Percentiles rank a stretch among this genome's conserved stretches.
Evolutionary conservation across 1,140 invertebrate species (phyloP).

Genomic region (Homalodisca vitripennis): DNA sequence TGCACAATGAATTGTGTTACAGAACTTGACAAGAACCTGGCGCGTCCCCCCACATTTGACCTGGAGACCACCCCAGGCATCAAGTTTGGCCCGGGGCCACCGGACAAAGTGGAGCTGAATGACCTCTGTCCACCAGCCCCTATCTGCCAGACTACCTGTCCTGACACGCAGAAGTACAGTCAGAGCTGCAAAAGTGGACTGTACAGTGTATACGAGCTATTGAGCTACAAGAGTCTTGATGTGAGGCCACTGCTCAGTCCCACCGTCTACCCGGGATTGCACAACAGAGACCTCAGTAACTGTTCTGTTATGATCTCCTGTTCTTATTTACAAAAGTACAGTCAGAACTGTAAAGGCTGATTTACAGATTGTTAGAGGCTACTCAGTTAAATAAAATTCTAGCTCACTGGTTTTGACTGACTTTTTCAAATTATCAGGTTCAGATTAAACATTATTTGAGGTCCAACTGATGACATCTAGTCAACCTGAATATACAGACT

Average conservation of each 20-base stretch:
- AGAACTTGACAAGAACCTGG: not conserved
- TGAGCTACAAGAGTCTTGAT: slow-evolving; percentile 53
- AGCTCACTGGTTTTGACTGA: no score
- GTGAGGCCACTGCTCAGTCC: slow-evolving; percentile 56
- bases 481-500: no score
- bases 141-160: slow-evolving; percentile 51
- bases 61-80: not conserved
- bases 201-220: slow-evolving; percentile 53
- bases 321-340: no score
- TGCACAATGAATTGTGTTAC: no score
- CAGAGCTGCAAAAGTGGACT: slow-evolving; percentile 60
- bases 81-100: slow-evolving; percentile 3
- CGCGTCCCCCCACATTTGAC: not conserved
- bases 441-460: no score
- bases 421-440: no score
- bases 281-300: slow-evolving; percentile 59
- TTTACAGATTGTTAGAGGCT: no score
- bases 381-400: no score
- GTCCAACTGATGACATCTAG: no score
- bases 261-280: slow-evolving; percentile 55
- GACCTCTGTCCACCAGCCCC: slow-evolving; percentile 14
- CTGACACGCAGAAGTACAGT: slow-evolving; percentile 50
- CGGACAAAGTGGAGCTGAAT: slow-evolving; percentile 16
- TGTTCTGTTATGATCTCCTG: no score
- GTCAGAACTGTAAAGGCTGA: no score